Evolutionary conservation across 2,888 invertebrate genomes (phyloP), one percentile per base, ranked within the genome.

Genomic region (Tenthredo scrophulariae): DNA sequence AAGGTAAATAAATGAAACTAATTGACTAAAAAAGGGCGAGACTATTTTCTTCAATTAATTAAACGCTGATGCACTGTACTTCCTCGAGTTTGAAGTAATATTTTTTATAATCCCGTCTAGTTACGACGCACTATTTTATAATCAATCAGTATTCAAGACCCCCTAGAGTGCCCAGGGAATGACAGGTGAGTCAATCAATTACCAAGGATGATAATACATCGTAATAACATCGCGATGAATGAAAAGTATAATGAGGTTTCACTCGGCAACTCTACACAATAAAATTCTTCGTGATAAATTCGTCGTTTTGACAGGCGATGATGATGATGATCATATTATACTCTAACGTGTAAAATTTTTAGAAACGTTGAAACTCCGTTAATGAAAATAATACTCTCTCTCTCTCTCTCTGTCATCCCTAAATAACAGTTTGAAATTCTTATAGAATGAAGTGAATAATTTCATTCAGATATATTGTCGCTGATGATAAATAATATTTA

Each of bases 101-200:
- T 80, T 62, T 62, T 40, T 40, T 13, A 62, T 26, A 22, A 37
- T 62, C n/a, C 22, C 40, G 26, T 62, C 40, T 22, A 15, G 33
- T 22, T 62, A 62, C 37, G 40, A 40, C 22, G 80, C 80, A 80
- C 62, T 80, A 58, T 80, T 80, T 37, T 22, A 62, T 40, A 58
- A 80, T 80, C 80, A 80, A 80, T 80, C 80, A 62, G 80, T 80
- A 80, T 58, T 62, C 40, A 50, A 50, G 77, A 77, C 77, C 77
- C 46, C 40, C 62, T 13, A 37, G 62, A 58, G 40, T 62, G 37
- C 58, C 22, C 18, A 6, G 80, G 62, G 62, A 22, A 22, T 62
- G 62, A 62, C 58, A 80, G 62, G 80, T 37, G 80, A 80, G 80
- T 80, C 80, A 62, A 80, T 80, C 80, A 80, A 80, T 80, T 80